Evolutionary conservation across 2,113 vertebrate genomes (phyloP), one percentile per base, ranked within the genome.

Genomic region (Festucalex cinctus): DNA sequence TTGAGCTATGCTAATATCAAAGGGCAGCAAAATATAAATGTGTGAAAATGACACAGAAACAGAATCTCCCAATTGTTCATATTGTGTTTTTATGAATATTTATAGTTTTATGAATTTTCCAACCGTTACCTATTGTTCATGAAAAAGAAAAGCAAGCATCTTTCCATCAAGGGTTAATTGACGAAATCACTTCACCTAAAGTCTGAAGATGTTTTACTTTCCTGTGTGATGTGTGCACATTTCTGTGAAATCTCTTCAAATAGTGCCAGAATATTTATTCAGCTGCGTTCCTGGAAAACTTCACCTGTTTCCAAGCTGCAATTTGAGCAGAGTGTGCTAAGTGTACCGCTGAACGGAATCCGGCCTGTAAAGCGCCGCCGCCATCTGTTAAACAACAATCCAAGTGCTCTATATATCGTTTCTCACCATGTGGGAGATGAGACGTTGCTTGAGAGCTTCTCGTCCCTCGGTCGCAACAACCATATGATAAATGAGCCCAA

Each of bases 331-430:
- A 20, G 32, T 35, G 6, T 58, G 28, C 28, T 19, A 17, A 9
- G 10, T 24, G 22, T 54, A 54, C 26, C 13, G 14, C 14, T 24
- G 26, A 56, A 28, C 5, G 5, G 16, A 56, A 69, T 80, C 74
- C 75, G 49, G 66, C 28, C 66, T 76, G 65, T 66, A 77, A 82
- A 84, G 70, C 77, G 78, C 80, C 68, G 61, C 24, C 37, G 35
- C 68, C 86, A 81, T 88, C 81, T 87, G 78, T 68, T 79, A 13
- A 36, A 66, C 28, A 75, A 66, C 71, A 70, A 70, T 68, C 57
- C 28, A 43, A 49, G 46, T 68, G 43, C 54, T 60, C 44, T 60
- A 48, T 41, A 64, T 71, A 48, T 65, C 57, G 19, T 19, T 44
- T 32, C 39, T 36, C 39, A 41, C 56, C 77, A 67, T 71, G 49